Evolutionary conservation across 2,113 vertebrate species (phyloP), one percentile per base, ranked within the genome.

Genomic region (Sturnira hondurensis): DNA sequence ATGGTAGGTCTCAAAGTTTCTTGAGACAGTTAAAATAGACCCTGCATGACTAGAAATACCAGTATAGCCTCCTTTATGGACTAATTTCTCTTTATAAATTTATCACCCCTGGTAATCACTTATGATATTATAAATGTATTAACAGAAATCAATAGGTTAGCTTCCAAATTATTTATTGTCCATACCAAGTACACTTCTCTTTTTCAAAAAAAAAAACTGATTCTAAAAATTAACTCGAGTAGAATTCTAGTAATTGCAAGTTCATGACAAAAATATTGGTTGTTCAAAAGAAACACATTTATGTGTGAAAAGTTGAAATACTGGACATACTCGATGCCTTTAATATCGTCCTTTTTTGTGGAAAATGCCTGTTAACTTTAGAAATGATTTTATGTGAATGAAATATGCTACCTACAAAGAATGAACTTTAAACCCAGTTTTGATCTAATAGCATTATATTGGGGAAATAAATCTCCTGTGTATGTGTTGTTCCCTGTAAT

Each of bases 401-500:
- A 96, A 97, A 96, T 86, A 95, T 86, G 38, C 47, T 89, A 90
- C 56, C 54, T 96, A 93, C 65, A 95, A 97, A 95, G 0, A 77
- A 77, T 89, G 92, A 97, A 94, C 50, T 96, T 97, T 68, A 90
- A 97, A 80, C 80, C 67, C 26, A 61, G 54, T 97, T 98, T 97
- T 95, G 92, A 96, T 97, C 22, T 94, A 88, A 97, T 96, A 68
- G 97, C 92, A 67, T 89, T 93, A 36, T 52, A 89, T 24, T 83
- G 74, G 86, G 89, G 81, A 95, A 98, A 98, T 97, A 94, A 76
- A 97, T 97, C 97, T 96, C 73, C 58, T 63, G 80, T 33, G 54
- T 45, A 86, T 54, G 22, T 7, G 0, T 7, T 28, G 22, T n/a
- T 89, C 86, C 83, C 93, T 96, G 47, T 96, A 97, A 97, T 91